A percentile compares a stretch with the other conserved stretches of the same genome.
phyloP scores from a whole-genome alignment of 2,797 vertebrate genomes.

The Siniperca obscura region DNA sequence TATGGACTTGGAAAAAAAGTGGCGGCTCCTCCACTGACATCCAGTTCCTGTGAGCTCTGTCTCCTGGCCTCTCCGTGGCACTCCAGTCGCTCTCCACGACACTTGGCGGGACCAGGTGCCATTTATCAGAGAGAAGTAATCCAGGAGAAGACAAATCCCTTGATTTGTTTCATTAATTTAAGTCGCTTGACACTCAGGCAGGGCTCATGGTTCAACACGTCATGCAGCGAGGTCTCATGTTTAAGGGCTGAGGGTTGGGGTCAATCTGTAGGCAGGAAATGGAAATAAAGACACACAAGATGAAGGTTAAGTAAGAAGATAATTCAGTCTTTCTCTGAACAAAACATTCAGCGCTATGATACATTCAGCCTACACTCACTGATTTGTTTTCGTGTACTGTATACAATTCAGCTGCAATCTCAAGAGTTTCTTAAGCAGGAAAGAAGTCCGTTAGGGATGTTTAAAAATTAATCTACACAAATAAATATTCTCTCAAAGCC shows the following conservation, averaged over 20 bases:
- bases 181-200: conserved; percentile 68
- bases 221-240: conserved; percentile 93
- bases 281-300: conserved; percentile 4
- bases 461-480: not conserved
- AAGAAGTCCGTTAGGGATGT: not conserved
- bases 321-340: not conserved
- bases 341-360: not conserved
- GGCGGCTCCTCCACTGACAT: conserved; percentile 55
- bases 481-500: not conserved
- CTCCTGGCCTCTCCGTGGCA: conserved; percentile 52
- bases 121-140: conserved; percentile 74
- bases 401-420: conserved; percentile 22
- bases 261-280: conserved; percentile 85
- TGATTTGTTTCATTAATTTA: conserved; percentile 70
- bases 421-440: not conserved
- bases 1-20: conserved; percentile 43
- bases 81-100: conserved; percentile 55
- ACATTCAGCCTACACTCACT: conserved; percentile 14
- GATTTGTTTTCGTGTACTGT: conserved; percentile 17
- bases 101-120: conserved; percentile 59
- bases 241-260: conserved; percentile 88
- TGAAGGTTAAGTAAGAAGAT: not conserved
- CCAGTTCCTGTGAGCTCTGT: conserved; percentile 68
- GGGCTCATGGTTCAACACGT: conserved; percentile 90
- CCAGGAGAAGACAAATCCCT: conserved; percentile 83